phyloP scores from a whole-genome alignment of 2,113 vertebrate species.

The Syngnathus scovelli region DNA sequence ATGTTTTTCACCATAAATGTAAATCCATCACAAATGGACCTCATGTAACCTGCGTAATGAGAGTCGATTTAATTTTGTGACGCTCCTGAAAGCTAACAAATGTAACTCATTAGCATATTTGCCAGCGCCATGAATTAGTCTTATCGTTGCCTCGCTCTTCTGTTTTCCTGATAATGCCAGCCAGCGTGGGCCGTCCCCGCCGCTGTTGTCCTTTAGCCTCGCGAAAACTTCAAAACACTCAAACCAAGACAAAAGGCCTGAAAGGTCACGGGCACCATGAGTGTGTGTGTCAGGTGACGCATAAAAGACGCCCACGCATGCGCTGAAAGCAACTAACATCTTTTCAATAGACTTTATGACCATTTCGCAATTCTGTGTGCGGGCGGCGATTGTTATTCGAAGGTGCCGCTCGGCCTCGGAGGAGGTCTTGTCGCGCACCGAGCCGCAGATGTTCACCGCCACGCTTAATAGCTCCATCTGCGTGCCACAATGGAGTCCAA shows the following conservation, averaged over 20 bases:
- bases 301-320: too few species aligned
- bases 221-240: conserved; percentile 3
- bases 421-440: background rate
- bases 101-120: background rate
- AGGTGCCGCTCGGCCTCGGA: background rate
- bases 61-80: background rate
- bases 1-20: background rate
- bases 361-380: too few species aligned
- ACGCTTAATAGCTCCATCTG: background rate
- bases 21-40: background rate
- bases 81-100: background rate
- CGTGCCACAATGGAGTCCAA: background rate
- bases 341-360: too few species aligned
- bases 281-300: too few species aligned
- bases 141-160: background rate
- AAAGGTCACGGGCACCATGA: background rate
- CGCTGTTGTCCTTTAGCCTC: background rate
- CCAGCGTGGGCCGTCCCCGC: background rate
- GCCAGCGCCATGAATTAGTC: background rate
- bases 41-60: background rate
- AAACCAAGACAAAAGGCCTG: background rate
- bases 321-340: too few species aligned
- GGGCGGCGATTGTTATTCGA: background rate
- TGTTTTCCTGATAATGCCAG: background rate
- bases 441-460: background rate